Percentiles rank a stretch among this genome's conserved stretches.
Conservation (phyloP, 2,888 invertebrate species). For the Adela reaumurella region DNA sequence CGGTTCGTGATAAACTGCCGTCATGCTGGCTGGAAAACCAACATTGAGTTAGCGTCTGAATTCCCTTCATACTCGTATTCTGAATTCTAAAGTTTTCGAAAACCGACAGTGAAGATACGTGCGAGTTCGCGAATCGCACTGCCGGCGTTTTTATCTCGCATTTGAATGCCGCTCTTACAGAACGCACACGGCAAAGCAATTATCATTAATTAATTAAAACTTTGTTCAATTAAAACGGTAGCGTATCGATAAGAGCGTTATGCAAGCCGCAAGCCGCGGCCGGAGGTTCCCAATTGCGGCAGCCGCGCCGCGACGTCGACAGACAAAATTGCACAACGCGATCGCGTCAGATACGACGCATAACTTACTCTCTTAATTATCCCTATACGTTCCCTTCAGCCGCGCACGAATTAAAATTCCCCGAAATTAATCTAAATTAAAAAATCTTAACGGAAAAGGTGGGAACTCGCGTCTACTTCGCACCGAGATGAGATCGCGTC, state of each 20-base stretch:
- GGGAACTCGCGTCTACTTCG: too few relatives aligned
- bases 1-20: too few relatives aligned
- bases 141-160: neutral
- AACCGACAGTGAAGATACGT: too few relatives aligned
- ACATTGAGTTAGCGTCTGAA: too few relatives aligned
- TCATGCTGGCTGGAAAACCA: too few relatives aligned
- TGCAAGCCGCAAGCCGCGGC: neutral
- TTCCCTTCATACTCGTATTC: too few relatives aligned
- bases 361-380: neutral
- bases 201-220: neutral
- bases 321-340: neutral
- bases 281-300: neutral
- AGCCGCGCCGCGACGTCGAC: neutral
- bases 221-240: slow-evolving; percentile 34
- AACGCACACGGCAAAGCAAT: neutral
- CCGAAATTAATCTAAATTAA: neutral
- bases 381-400: neutral
- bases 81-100: too few relatives aligned
- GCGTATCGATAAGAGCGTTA: slow-evolving; percentile 11
- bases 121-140: too few relatives aligned
- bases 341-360: neutral
- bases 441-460: too few relatives aligned
- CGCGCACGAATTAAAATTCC: neutral
- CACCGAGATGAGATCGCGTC: neutral
- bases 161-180: neutral